Conservation (phyloP, 1,140 invertebrate species). For the Metaphire vulgaris region DNA sequence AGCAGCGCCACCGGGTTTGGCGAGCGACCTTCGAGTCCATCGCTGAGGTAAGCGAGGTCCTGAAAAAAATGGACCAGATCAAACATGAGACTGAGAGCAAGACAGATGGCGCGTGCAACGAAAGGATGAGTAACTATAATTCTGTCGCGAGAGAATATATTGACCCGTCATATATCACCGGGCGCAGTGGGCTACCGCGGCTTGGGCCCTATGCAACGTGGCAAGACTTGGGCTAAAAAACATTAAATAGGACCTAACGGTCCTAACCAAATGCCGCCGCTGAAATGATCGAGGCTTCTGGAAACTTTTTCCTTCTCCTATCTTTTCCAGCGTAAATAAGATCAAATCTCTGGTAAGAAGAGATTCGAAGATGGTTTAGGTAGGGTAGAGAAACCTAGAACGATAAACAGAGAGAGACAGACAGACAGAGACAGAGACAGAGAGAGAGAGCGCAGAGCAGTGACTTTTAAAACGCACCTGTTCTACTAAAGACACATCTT, state of each 20-base stretch:
- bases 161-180: too few species aligned
- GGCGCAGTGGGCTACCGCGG: too few species aligned
- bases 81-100: not conserved
- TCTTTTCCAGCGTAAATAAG: not conserved
- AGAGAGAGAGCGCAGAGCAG: not conserved
- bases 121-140: not conserved
- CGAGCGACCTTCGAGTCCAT: slow-evolving; percentile 72
- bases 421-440: not conserved
- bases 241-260: too few species aligned
- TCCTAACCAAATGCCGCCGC: too few species aligned
- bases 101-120: not conserved
- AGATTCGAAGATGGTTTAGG: too few species aligned
- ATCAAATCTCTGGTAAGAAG: too few species aligned
- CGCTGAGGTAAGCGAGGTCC: slow-evolving; percentile 53
- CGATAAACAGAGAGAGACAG: not conserved
- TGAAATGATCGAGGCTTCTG: not conserved
- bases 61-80: slow-evolving; percentile 24
- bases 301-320: not conserved
- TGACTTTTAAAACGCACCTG: not conserved
- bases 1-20: slow-evolving; percentile 74
- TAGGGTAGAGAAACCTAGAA: not conserved
- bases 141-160: too few species aligned
- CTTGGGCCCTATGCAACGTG: too few species aligned
- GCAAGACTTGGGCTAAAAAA: too few species aligned
- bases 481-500: not conserved